These are phyloP conservation scores for Dolichopus griseipennis DNA, from an alignment of 2,888 invertebrate genomes.

Conservation along the genomic window DNA sequence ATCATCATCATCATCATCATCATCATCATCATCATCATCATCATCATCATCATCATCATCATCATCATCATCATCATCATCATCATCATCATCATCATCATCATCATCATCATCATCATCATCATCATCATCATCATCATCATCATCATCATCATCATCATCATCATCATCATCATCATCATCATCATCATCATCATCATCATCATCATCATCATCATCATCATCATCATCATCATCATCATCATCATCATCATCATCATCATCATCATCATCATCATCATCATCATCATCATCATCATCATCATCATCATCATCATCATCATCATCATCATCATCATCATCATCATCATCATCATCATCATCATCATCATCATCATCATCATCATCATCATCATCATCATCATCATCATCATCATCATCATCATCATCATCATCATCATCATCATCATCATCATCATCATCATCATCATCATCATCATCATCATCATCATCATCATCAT, in stretches of 20 bases:
- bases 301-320: conserved; percentile 6
- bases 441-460: conserved; percentile 6
- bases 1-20: conserved; percentile 6
- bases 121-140: conserved; percentile 6
- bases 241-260: conserved; percentile 6
- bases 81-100: conserved; percentile 6
- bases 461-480: conserved; percentile 6
- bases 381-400: conserved; percentile 6
- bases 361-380: conserved; percentile 6
- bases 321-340: conserved; percentile 6
- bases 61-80: conserved; percentile 6
- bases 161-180: conserved; percentile 6
- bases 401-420: conserved; percentile 6
- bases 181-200: conserved; percentile 6
- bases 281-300: conserved; percentile 6
- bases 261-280: conserved; percentile 6
- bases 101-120: no score
- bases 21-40: conserved; percentile 6
- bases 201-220: conserved; percentile 6
- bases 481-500: conserved; percentile 6
- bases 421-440: conserved; percentile 6
- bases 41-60: conserved; percentile 6
- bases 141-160: conserved; percentile 6
- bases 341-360: conserved; percentile 6
- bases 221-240: conserved; percentile 6